Evolutionary conservation across 1,140 invertebrate species (phyloP).

Genomic region (Odontomachus brunneus): DNA sequence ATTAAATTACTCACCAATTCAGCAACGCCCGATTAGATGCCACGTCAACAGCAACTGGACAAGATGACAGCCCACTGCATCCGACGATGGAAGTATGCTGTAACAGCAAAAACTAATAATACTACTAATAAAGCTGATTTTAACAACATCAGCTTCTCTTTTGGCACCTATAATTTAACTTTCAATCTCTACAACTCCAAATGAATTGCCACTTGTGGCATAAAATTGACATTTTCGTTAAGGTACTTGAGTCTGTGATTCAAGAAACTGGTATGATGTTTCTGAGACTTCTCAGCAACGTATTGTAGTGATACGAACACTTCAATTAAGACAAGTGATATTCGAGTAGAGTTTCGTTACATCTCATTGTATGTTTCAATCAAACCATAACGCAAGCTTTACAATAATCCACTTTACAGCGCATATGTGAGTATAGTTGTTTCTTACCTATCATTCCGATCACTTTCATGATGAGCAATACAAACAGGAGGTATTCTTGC

Average conservation of each 20-base stretch:
- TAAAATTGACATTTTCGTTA: not conserved
- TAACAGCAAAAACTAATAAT: slow-evolving; percentile 29
- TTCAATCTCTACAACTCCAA: not conserved
- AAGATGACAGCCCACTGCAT: not conserved
- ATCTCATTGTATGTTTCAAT: not conserved
- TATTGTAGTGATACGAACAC: not conserved
- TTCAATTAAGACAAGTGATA: not conserved
- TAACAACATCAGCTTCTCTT: not conserved
- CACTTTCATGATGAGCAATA: not conserved
- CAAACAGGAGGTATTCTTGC: not conserved
- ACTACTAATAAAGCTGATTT: slow-evolving; percentile 4
- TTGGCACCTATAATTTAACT: not conserved
- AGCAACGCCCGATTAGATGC: not conserved
- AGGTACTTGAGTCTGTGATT: not conserved
- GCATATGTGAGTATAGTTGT: not conserved
- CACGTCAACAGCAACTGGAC: not conserved
- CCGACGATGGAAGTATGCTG: slow-evolving; percentile 22
- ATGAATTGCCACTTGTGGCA: not conserved
- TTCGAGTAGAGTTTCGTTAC: not conserved
- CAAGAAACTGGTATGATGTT: slow-evolving; percentile 8
- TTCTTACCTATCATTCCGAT: slow-evolving; percentile 28
- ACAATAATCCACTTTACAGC: not conserved
- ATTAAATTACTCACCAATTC: slow-evolving; percentile 38
- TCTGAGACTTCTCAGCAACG: not conserved
- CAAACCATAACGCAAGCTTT: not conserved